Base-by-base conservation (phyloP, 2,113 vertebrate genomes). In the Rhinoderma darwinii region DNA sequence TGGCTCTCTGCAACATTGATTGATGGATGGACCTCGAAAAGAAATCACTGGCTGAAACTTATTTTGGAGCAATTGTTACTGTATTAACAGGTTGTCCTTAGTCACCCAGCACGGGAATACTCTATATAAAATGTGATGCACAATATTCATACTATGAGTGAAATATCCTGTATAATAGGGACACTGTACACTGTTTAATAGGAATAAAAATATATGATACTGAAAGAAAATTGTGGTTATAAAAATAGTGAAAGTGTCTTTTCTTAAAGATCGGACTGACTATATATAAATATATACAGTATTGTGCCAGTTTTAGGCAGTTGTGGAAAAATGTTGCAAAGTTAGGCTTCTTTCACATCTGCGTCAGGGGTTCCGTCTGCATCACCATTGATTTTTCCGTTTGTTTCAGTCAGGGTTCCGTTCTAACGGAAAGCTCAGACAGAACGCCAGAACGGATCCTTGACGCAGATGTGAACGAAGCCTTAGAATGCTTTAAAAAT, bases 1-100 rank as follows among this genome's bases (percentile, higher is more conserved):
- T 87, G 85, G 44, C 68, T 66, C 66, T 81, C 47, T 77, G 54
- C 39, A 59, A 56, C 30, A 39, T 15, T 75, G 83, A 39, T 59
- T 59, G 32, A 72, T 56, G 37, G 37, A 39, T 56, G 35, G 50
- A 50, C 35, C n/a, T 32, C 35, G 22, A 44, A 30, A 68, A n/a
- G n/a, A 25, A 43, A 83, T 51, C 14, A 50, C 75, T 17, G 44
- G 9, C 47, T 43, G 39, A 10, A 79, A 79, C 51, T 56, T 27
- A 63, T 20, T 63, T 63, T 43, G 37, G 12, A 82, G 56, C 41
- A 39, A 81, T 15, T 61, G 39, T 82, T 43, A 44, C 17, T 18
- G 39, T 66, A 82, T 82, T 82, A 25, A 63, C 51, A 82, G 27
- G 41, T 25, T 70, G 66, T 5, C 32, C 66, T 35, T 32, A 30